Evolutionary conservation across 2,797 vertebrate species (phyloP), one percentile per base, ranked within the genome.

Genomic region (Catostomus latipinnis): DNA sequence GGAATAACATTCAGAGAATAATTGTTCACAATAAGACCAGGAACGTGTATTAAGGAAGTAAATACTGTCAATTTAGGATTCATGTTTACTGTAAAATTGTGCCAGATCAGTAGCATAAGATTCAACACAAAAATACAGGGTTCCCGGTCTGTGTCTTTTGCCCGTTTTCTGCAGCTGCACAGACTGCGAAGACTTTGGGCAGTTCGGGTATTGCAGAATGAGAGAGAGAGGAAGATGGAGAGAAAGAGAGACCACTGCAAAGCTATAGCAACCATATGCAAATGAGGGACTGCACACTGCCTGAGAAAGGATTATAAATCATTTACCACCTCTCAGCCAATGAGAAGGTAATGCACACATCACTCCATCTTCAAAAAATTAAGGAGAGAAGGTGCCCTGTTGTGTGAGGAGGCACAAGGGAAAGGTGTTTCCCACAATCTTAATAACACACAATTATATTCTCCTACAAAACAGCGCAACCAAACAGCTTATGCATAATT

Each of bases 241-340:
- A 82, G n/a, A 62, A 61, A 60, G 61, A 76, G 74, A 65, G 76
- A 78, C 56, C 45, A 66, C 79, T 84, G 85, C 73, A 82, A 81
- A 87, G 81, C 86, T 83, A 83, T 86, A 74, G 85, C 87, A 86
- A 88, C 85, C 67, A 9, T 85, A 88, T 89, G 86, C 82, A 87
- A 89, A 88, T 88, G 69, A 81, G 71, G 69, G 70, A 56, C 53
- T 34, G 68, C 85, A 74, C 84, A 18, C 81, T 18, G 57, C 85
- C 83, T 78, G 80, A 84, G 81, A 84, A 82, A 73, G 73, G 86
- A 85, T 89, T 87, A 88, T 86, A 87, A 86, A 87, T 87, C 78
- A 86, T 87, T 88, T 84, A 84, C 48, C 58, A 49, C 77, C 63
- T 65, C 71, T 68, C 79, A 72, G 74, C 88, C 88, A 88, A 88